These are phyloP conservation scores for Arothron firmamentum DNA, from an alignment of 2,113 vertebrate species.

Conservation along the genomic window DNA sequence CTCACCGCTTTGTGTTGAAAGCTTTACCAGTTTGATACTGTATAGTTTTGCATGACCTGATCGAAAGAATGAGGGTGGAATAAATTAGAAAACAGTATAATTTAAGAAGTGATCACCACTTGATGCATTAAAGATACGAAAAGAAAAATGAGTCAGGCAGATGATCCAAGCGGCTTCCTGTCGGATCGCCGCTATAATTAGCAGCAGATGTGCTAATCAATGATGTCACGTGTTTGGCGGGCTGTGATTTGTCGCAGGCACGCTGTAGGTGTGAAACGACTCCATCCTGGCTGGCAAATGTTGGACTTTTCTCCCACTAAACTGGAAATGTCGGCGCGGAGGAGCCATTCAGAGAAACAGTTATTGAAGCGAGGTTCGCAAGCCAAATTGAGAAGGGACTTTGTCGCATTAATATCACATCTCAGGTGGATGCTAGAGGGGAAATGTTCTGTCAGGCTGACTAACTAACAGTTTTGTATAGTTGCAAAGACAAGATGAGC, in stretches of 20 bases:
- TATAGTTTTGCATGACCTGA: too few species aligned
- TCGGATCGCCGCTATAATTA: conserved; percentile 18
- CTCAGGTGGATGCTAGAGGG: too few species aligned
- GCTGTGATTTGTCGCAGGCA: conserved; percentile 42
- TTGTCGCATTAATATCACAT: too few species aligned
- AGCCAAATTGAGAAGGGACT: too few species aligned
- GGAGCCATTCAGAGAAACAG: conserved; percentile 12
- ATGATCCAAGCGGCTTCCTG: conserved; percentile 25
- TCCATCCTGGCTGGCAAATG: conserved; percentile 48
- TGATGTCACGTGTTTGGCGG: conserved; percentile 23
- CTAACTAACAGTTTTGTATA: too few species aligned
- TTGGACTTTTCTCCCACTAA: conserved; percentile 21
- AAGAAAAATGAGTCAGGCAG: not conserved
- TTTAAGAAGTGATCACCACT: too few species aligned
- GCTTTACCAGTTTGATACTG: too few species aligned
- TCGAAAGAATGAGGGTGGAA: not conserved
- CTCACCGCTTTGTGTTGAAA: too few species aligned
- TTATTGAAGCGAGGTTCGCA: conserved; percentile 25
- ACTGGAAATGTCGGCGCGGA: conserved; percentile 35
- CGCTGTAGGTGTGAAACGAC: conserved; percentile 40
- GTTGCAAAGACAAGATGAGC: too few species aligned
- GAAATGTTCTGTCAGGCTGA: too few species aligned
- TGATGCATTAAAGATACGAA: not conserved
- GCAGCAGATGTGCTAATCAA: not conserved
- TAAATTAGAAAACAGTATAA: not conserved